These are phyloP conservation scores for Barnardius zonarius DNA, from an alignment of 2,113 vertebrate species.

Conservation along the genomic window DNA sequence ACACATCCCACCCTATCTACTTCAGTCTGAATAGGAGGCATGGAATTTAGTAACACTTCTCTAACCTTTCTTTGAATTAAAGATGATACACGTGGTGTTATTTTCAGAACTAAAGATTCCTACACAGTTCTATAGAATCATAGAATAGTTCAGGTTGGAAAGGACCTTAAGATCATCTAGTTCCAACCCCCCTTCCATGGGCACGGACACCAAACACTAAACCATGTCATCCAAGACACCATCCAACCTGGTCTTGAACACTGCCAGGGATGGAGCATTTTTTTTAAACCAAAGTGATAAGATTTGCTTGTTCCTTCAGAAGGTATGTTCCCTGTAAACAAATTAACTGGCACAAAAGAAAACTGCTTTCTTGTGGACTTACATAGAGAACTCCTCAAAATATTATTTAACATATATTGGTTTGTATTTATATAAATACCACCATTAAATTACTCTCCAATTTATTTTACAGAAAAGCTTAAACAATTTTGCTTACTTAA, in stretches of 20 bases:
- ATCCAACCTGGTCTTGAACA: not conserved
- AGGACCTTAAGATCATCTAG: not conserved
- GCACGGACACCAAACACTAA: not conserved
- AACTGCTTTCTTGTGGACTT: slow-evolving; percentile 28
- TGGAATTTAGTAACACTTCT: not conserved
- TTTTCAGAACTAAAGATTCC: not conserved
- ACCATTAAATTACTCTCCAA: not conserved
- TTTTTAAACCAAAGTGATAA: not conserved
- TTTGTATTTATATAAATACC: slow-evolving; percentile 3
- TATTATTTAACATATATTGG: not conserved
- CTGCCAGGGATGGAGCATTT: not conserved
- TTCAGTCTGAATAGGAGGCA: not conserved
- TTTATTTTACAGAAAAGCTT: not conserved
- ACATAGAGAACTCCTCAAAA: not conserved
- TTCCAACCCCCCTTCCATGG: not conserved
- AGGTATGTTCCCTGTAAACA: not conserved
- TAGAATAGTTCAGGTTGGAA: not conserved
- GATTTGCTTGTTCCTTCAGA: slow-evolving; percentile 15
- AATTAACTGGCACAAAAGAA: not conserved
- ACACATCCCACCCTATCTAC: not conserved
- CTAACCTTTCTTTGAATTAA: not conserved
- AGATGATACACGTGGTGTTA: not conserved
- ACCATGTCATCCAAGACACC: not conserved
- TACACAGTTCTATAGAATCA: not conserved
- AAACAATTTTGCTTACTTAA: not conserved